Evolutionary conservation across 2,113 vertebrate species (phyloP).

Genomic region (Psittacus erithacus): DNA sequence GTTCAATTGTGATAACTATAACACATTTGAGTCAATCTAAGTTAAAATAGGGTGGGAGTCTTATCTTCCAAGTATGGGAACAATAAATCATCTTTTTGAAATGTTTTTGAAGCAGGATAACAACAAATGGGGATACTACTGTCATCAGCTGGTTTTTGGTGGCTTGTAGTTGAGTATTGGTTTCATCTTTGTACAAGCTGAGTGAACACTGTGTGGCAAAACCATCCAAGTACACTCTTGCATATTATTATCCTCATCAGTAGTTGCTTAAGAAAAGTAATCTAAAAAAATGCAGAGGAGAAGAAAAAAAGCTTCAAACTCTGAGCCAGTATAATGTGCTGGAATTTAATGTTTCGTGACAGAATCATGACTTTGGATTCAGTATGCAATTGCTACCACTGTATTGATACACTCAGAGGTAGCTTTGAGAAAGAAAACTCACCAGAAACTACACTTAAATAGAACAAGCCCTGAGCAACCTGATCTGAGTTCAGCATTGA

Average conservation of each 20-base stretch:
- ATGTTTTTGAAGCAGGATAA: neutral
- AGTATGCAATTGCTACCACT: neutral
- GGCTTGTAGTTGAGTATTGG: neutral
- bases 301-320: neutral
- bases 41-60: neutral
- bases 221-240: neutral
- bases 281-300: neutral
- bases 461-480: neutral
- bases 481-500: neutral
- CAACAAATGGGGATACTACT: neutral
- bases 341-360: neutral
- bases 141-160: neutral
- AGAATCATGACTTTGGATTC: neutral
- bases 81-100: neutral
- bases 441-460: neutral
- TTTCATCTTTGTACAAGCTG: neutral
- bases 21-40: neutral
- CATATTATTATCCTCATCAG: neutral
- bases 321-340: neutral
- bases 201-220: neutral
- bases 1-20: neutral
- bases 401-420: neutral
- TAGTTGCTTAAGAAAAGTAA: neutral
- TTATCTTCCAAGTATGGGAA: neutral
- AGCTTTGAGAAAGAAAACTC: accelerated